Evolutionary conservation across 2,888 invertebrate genomes (phyloP), one percentile per base, ranked within the genome.

Genomic region (Rapana venosa): DNA sequence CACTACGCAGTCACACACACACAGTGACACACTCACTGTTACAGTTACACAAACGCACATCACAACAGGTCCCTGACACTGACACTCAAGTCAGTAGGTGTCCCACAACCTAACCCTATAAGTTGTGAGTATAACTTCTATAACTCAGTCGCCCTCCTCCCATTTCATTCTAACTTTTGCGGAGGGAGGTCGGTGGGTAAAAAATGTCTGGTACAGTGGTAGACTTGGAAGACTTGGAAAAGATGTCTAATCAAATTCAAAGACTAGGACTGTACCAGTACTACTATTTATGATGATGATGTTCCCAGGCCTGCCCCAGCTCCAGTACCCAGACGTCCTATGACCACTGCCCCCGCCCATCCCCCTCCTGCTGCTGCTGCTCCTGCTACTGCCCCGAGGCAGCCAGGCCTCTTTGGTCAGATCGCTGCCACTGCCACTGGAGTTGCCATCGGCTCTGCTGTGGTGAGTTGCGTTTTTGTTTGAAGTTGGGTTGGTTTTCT

Each of bases 371-470:
- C 92, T 58, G 90, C 92, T 17, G 94, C 94, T n/a, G 92, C 94
- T 2, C 92, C 93, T 2, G 93, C 93, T 85, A 93, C 93, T 30
- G 95, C 95, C 91, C 95, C 95, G 1, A 93, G 92, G 91, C 96
- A 96, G 94, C 99, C 99, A 0, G 98, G 98, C 1, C 96, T 99
- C 95, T 97, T 99, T 96, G 98, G 97, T 88, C 99, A 99, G 96
- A 99, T 99, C 99, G 99, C 99, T 90, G 98, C 99, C 0, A 99
- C 99, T 17, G 99, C 99, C 93, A 99, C 99, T 92, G 99, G 99
- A 94, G 99, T 99, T 61, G 99, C 99, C 87, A 97, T 99, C 90
- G 99, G 99, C 93, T 99, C 99, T 0, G 98, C 99, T 92, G 98
- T 99, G 95, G 98, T 98, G 96, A 96, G 97, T 97, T 36, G 6